These are phyloP conservation scores for Phytoseiulus persimilis DNA, from an alignment of 2,888 invertebrate genomes.

Conservation along the genomic window DNA sequence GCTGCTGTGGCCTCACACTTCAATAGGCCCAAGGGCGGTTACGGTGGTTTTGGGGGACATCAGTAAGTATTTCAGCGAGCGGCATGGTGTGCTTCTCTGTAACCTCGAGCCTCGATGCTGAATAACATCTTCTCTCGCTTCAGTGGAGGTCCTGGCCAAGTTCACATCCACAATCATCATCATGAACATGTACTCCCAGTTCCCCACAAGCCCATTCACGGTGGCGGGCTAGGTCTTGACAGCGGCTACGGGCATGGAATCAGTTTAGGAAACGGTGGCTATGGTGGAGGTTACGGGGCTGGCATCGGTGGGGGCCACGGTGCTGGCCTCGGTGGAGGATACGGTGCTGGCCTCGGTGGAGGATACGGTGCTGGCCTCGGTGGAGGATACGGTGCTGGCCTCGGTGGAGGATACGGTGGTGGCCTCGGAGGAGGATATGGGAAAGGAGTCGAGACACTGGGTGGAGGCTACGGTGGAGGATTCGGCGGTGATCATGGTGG, in stretches of 20 bases:
- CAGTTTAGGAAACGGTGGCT: neutral
- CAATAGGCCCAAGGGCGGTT: neutral
- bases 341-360: constrained; percentile 6
- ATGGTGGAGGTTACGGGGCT: neutral
- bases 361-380: neutral
- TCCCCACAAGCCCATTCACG: constrained; percentile 16
- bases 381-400: neutral
- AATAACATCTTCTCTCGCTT: too few relatives aligned
- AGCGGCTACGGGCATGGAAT: neutral
- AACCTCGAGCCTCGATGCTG: neutral
- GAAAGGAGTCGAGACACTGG: neutral
- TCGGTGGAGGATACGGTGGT: neutral
- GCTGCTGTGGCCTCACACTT: constrained; percentile 14
- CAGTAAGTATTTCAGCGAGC: neutral
- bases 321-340: neutral
- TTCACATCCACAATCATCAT: constrained; percentile 30
- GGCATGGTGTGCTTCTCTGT: neutral
- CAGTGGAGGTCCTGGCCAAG: neutral
- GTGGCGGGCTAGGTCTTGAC: neutral
- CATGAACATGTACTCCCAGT: constrained; percentile 13
- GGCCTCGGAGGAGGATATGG: constrained; percentile 1
- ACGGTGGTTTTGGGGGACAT: constrained; percentile 8
- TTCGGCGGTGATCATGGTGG: neutral
- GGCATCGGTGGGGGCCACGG: neutral
- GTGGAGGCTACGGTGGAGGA: neutral